phyloP scores from a whole-genome alignment of 37 sponge, comb jelly and placozoan genomes.

The Oscarella lobularis region DNA sequence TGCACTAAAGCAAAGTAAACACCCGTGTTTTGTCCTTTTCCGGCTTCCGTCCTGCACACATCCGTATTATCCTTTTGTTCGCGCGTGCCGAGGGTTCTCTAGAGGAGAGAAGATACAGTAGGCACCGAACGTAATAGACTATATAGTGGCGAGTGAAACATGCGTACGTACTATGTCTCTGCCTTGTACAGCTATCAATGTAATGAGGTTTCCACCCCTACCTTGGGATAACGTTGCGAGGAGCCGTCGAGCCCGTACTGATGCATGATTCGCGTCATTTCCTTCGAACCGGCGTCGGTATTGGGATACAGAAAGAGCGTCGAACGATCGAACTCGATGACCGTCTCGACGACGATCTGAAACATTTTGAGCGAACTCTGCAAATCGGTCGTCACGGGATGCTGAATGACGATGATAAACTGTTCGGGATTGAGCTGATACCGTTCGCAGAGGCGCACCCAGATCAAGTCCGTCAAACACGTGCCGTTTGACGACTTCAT shows the following conservation, averaged over 20 bases:
- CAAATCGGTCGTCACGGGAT: neutral
- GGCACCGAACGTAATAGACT: too few relatives aligned
- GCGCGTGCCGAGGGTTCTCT: too few relatives aligned
- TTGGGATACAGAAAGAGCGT: neutral
- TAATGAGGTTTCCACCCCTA: too few relatives aligned
- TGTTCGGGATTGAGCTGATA: neutral
- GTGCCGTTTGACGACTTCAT: neutral
- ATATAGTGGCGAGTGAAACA: too few relatives aligned
- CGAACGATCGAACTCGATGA: neutral
- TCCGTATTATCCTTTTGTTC: too few relatives aligned
- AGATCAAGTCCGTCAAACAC: neutral
- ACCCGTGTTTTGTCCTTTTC: too few relatives aligned
- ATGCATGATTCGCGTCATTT: neutral
- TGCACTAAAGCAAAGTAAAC: too few relatives aligned
- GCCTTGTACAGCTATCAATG: too few relatives aligned
- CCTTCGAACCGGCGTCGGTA: neutral
- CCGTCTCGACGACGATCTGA: neutral
- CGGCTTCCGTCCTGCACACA: too few relatives aligned
- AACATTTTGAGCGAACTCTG: neutral
- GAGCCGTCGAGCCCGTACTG: neutral
- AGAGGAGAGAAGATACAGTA: too few relatives aligned
- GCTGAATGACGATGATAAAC: neutral
- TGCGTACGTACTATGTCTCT: too few relatives aligned
- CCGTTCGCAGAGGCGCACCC: neutral
- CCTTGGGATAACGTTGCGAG: too few relatives aligned